Base-by-base conservation (phyloP, 2,797 vertebrate species). In the Sternarchorhynchus goeldii region DNA sequence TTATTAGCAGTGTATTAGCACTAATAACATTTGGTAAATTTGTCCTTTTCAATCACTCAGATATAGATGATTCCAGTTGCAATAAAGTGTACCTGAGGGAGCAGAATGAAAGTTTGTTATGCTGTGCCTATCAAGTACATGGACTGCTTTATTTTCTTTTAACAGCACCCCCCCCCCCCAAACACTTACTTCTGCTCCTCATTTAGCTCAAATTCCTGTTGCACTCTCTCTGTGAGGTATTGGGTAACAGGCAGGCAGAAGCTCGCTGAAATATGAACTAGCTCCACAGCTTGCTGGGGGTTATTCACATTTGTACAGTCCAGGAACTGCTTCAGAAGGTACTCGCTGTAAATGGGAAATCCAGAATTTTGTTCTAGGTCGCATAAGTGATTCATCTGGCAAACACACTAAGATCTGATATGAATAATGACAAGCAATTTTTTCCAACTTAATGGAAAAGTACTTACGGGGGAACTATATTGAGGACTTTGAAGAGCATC, bases 391-490 rank as follows among this genome's bases (percentile, higher is more conserved):
- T 2, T 6, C 8, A 55, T 7, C 14, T 10, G 5, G 2, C 14
- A 8, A 69, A 55, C 17, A 2, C 16, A 21, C 6, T 45, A 31
- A 32, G 14, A 21, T 66, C 34, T 45, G 41, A 45, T 10, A 10
- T 50, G 45, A 50, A 50, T 50, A 50, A 50, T 50, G 45, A 2
- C 10, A 50, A 50, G 45, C 45, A 50, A 50, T 50, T 50, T 50
- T 12, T n/a, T n/a, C n/a, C n/a, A 10, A 50, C 3, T 50, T 50
- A 50, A 50, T 25, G n/a, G 20, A 39, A 10, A 6, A 7, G 32
- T 45, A 81, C 94, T 92, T 90, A 98, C 97, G 81, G 71, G 36
- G 97, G 97, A 78, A 99, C 92, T 88, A 92, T 91, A 75, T 92
- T 96, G 8, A 89, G 89, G 17, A 89, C 80, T 85, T 91, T 94